These are phyloP conservation scores for Fregata magnificens DNA, from an alignment of 2,113 vertebrate species.

Conservation along the genomic window DNA sequence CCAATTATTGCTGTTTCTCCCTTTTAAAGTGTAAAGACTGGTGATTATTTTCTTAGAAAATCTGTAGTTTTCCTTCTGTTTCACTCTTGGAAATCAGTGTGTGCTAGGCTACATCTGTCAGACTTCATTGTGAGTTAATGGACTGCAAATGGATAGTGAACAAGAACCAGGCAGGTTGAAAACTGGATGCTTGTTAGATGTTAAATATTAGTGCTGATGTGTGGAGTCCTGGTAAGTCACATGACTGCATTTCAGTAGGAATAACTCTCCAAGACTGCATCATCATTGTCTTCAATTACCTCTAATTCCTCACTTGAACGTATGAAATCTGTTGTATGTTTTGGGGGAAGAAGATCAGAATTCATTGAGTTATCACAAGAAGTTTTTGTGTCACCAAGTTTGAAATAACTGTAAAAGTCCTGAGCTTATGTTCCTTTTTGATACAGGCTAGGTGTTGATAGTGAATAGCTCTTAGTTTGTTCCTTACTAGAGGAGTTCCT, in stretches of 20 bases:
- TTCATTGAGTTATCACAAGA: neutral
- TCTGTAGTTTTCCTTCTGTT: neutral
- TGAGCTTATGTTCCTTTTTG: neutral
- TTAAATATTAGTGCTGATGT: neutral
- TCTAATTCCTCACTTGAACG: neutral
- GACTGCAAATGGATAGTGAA: neutral
- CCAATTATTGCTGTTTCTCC: neutral
- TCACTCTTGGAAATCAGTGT: neutral
- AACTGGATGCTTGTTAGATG: neutral
- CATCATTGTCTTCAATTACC: neutral
- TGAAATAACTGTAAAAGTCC: neutral
- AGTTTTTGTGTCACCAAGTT: neutral
- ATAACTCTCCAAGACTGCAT: accelerated
- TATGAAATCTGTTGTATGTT: neutral
- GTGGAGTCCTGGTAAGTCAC: neutral
- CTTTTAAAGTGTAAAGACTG: neutral
- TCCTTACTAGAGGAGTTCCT: neutral
- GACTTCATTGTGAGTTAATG: neutral
- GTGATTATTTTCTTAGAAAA: neutral
- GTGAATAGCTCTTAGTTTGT: neutral
- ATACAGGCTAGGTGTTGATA: neutral
- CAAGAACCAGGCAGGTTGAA: neutral
- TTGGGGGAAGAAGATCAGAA: neutral
- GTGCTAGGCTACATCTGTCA: neutral
- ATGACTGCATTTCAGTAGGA: neutral